phyloP scores from a whole-genome alignment of 1,140 invertebrate genomes.

The Danaus plexippus region DNA sequence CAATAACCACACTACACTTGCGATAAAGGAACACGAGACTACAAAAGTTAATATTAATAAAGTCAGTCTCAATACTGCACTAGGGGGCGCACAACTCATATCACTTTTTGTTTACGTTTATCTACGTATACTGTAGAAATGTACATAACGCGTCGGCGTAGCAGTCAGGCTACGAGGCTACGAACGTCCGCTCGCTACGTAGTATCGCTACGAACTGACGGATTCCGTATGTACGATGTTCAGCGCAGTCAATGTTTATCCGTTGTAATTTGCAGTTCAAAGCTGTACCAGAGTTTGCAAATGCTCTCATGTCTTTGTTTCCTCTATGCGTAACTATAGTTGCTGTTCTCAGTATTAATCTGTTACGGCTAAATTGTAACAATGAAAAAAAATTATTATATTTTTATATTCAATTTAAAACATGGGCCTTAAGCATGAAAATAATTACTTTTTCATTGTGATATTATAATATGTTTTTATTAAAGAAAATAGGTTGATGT shows the following conservation, averaged over 20 bases:
- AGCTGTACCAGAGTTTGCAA: constrained; percentile 55
- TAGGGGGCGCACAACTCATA: constrained; percentile 66
- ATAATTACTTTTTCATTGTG: no score
- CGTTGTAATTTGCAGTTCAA: constrained; percentile 58
- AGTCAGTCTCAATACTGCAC: constrained; percentile 55
- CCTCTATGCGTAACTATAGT: constrained; percentile 31
- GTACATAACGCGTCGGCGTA: constrained; percentile 60
- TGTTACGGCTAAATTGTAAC: no score
- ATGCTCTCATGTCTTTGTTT: constrained; percentile 64
- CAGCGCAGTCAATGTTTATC: constrained; percentile 55
- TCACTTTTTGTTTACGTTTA: constrained; percentile 68
- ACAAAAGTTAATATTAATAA: constrained; percentile 59
- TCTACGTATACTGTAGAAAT: constrained; percentile 40
- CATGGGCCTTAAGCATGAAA: no score
- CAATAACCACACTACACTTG: constrained; percentile 63
- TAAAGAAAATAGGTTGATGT: constrained; percentile 30
- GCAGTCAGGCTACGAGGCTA: constrained; percentile 40
- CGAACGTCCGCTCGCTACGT: constrained; percentile 45
- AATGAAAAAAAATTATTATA: no score
- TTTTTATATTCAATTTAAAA: no score
- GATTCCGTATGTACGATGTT: constrained; percentile 28
- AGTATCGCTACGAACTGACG: constrained; percentile 50
- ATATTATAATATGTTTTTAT: background rate
- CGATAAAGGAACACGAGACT: constrained; percentile 58
- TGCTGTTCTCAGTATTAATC: no score